Percentiles rank a stretch among this genome's conserved stretches.
Conservation (phyloP, 2,797 vertebrate species). For the Lacerta agilis region DNA sequence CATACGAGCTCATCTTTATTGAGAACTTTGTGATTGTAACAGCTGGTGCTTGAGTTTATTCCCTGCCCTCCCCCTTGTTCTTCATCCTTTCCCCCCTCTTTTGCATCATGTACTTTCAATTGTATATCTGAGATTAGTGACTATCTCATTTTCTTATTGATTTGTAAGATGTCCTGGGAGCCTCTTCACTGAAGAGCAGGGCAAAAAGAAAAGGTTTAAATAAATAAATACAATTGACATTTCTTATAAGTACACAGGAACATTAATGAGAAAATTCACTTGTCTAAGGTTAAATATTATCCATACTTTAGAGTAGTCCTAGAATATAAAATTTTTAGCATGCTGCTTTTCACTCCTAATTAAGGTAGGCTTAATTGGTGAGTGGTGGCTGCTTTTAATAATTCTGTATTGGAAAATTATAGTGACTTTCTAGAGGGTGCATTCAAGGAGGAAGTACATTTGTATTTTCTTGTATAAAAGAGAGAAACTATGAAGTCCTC, state of each 20-base stretch:
- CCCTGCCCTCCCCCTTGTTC: neutral
- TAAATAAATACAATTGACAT: neutral
- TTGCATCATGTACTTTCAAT: neutral
- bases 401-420: slow-evolving; percentile 14
- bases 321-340: slow-evolving; percentile 8
- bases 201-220: too few species aligned
- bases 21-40: neutral
- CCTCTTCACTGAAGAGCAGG: neutral
- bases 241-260: neutral
- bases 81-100: neutral
- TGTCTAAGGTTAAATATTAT: slow-evolving; percentile 17
- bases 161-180: too few species aligned
- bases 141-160: neutral
- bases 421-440: slow-evolving; percentile 17
- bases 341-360: neutral
- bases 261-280: neutral
- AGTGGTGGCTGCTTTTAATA: slow-evolving; percentile 22
- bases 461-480: too few species aligned
- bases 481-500: too few species aligned
- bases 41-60: neutral
- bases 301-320: slow-evolving; percentile 30
- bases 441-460: slow-evolving; percentile 21
- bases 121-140: neutral
- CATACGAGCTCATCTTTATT: neutral
- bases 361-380: slow-evolving; percentile 27